These are phyloP conservation scores for Pocillopora damicornis DNA, from an alignment of 64 coral and sea anemone species.

Conservation along the genomic window DNA sequence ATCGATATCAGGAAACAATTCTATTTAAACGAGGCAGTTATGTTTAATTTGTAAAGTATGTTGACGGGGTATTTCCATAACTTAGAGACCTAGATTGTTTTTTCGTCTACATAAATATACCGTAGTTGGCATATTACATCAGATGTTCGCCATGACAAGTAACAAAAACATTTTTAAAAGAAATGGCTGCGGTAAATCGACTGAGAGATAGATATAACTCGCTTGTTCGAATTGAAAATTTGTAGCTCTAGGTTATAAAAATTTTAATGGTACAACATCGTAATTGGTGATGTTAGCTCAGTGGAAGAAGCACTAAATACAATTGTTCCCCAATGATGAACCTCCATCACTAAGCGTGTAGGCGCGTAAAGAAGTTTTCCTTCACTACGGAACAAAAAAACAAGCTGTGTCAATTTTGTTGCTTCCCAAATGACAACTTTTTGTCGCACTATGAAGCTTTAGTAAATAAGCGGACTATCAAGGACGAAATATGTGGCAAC, in stretches of 20 bases:
- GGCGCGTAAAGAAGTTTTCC: neutral
- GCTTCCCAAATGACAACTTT: neutral
- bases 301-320: neutral
- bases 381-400: neutral
- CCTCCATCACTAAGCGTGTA: neutral
- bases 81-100: neutral
- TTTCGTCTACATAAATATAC: neutral
- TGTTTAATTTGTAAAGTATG: too few species aligned
- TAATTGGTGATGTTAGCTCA: neutral
- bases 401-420: neutral
- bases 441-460: neutral
- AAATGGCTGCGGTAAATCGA: neutral
- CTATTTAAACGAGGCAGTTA: too few species aligned
- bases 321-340: neutral
- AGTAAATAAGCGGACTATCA: neutral
- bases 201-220: neutral
- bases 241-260: neutral
- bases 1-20: too few species aligned
- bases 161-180: neutral
- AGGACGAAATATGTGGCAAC: neutral
- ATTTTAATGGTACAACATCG: neutral
- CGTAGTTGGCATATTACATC: neutral
- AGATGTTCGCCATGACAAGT: neutral
- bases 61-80: too few species aligned
- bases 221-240: neutral